Evolutionary conservation across 2,888 invertebrate species (phyloP).

Genomic region (Seira musarum): DNA sequence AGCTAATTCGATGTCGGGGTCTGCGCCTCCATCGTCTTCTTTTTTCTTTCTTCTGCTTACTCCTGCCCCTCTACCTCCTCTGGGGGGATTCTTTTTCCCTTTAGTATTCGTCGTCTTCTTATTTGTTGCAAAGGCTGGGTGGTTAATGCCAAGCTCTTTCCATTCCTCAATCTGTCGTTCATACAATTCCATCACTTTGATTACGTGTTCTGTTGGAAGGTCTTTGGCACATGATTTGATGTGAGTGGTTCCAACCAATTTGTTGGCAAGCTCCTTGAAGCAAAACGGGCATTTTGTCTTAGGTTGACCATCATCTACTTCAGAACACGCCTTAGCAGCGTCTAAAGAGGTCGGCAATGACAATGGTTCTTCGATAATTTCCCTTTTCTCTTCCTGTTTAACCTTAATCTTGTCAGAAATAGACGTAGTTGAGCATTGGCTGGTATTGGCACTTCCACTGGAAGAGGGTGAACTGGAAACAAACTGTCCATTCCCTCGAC

Average conservation of each 20-base stretch:
- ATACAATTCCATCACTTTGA: slow-evolving; percentile 55
- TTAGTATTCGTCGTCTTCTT: slow-evolving; percentile 21
- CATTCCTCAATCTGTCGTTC: slow-evolving; percentile 60
- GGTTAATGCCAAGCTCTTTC: slow-evolving; percentile 52
- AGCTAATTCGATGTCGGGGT: slow-evolving; percentile 73
- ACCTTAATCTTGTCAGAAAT: slow-evolving; percentile 1
- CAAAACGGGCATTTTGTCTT: slow-evolving; percentile 60
- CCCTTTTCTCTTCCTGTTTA: slow-evolving; percentile 13
- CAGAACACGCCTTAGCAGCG: too few species aligned
- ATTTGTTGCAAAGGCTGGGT: slow-evolving; percentile 43
- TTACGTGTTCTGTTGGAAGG: slow-evolving; percentile 46
- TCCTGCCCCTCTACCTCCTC: slow-evolving; percentile 4
- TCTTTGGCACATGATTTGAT: slow-evolving; percentile 61
- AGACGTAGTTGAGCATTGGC: too few species aligned
- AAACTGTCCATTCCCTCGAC: background rate
- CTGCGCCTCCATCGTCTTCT: slow-evolving; percentile 52
- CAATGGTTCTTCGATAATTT: background rate
- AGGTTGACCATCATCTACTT: background rate
- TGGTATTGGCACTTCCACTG: too few species aligned
- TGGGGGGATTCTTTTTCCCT: background rate
- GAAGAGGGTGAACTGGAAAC: too few species aligned
- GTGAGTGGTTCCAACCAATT: slow-evolving; percentile 55
- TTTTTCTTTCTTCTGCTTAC: slow-evolving; percentile 23
- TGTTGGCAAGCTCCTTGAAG: slow-evolving; percentile 53
- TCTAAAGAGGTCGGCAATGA: too few species aligned